Evolutionary conservation across 2,113 vertebrate genomes (phyloP), one percentile per base, ranked within the genome.

Genomic region (Irena cyanogastra): DNA sequence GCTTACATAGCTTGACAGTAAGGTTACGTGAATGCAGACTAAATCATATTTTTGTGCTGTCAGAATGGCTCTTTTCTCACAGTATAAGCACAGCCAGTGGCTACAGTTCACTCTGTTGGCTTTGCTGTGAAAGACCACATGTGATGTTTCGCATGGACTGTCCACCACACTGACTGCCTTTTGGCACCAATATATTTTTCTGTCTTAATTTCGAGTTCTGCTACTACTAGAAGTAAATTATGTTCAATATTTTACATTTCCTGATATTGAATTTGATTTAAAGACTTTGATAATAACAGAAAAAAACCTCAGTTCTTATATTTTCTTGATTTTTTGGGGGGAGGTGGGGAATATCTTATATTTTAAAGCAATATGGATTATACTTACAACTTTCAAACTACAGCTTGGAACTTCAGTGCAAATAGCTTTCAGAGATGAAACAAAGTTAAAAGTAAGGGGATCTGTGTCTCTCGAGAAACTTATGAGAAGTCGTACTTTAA

Each of bases 391-490:
- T 97, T 99, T 99, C 95, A 99, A 96, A 42, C 98, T 99, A 96
- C 99, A 99, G 98, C 98, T 98, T 97, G 97, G 95, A 90, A 98
- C 97, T 95, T 99, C 98, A 82, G 98, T 98, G 91, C 99, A 99
- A 95, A 99, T 98, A 89, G 98, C 99, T 98, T 98, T 99, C 95
- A 99, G 98, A 94, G 99, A 99, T 41, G 99, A 99, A 95, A 99
- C 95, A 50, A 99, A 99, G 97, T 99, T 99, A 95, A 99, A 99
- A 16, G 98, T 99, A 57, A 99, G 98, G 6, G 98, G 98, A 83
- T 99, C 97, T 4, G 99, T 99, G 81, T 99, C 97, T 96, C 98
- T 99, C 97, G 98, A 98, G 97, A 99, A 99, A 97, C 99, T 99
- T 91, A 99, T 98, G 64, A 99, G 98, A 93, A 99, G 98, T 75